Conservation (phyloP, 2,888 invertebrate genomes). For the Argyresthia goedartella region DNA sequence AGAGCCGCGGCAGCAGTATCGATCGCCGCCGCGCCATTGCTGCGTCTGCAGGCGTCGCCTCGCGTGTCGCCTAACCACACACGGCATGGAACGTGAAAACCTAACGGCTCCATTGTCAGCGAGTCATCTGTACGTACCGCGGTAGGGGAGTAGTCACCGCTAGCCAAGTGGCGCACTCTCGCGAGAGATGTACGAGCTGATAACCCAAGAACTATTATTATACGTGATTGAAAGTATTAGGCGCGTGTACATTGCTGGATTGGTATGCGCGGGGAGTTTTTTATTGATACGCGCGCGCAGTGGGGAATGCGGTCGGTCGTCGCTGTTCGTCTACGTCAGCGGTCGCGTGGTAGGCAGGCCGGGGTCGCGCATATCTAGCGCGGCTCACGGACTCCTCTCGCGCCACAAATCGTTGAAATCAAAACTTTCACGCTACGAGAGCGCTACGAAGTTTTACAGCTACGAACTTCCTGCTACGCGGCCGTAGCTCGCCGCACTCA, state of each 20-base stretch:
- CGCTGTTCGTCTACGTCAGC: conserved; percentile 1
- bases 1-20: conserved; percentile 30
- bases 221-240: conserved; percentile 12
- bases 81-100: conserved; percentile 43
- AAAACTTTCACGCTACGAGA: conserved; percentile 71
- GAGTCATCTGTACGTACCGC: conserved; percentile 46
- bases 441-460: conserved; percentile 70
- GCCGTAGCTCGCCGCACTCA: conserved; percentile 61
- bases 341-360: conserved; percentile 25
- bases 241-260: conserved; percentile 28
- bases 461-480: conserved; percentile 71
- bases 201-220: conserved; percentile 35
- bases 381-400: conserved; percentile 53
- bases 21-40: conserved; percentile 55
- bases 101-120: conserved; percentile 30
- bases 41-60: conserved; percentile 22
- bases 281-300: neutral
- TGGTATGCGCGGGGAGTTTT: neutral
- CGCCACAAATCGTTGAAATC: conserved; percentile 70
- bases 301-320: conserved; percentile 15
- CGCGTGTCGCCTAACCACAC: conserved; percentile 22
- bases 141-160: conserved; percentile 55
- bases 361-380: conserved; percentile 51
- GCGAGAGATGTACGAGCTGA: conserved; percentile 64
- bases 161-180: conserved; percentile 66